phyloP scores from a whole-genome alignment of 2,888 invertebrate species.

The Rhagonycha fulva region DNA sequence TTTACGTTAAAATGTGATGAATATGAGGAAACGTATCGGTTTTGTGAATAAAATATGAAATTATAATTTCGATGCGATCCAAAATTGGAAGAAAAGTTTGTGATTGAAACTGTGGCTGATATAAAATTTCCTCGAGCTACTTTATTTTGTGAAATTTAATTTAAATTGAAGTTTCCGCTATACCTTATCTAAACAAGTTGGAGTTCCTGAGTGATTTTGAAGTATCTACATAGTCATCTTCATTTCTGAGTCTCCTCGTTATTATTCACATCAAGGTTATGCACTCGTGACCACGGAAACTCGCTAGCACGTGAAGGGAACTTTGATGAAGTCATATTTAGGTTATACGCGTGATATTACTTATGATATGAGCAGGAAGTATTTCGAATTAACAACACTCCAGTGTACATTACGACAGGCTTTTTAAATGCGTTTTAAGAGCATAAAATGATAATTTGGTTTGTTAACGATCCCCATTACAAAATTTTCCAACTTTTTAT shows the following conservation, averaged over 20 bases:
- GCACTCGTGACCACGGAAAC: conserved; percentile 39
- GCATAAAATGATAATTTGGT: not conserved
- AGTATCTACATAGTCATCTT: conserved; percentile 30
- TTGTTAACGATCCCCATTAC: not conserved
- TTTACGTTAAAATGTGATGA: not conserved
- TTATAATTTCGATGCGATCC: not conserved
- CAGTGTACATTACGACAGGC: not conserved
- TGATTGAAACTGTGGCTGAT: conserved; percentile 1
- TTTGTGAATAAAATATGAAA: not conserved
- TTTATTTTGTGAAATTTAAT: conserved; percentile 10
- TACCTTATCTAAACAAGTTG: conserved; percentile 16
- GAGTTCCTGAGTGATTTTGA: conserved; percentile 25
- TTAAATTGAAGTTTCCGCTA: conserved; percentile 6
- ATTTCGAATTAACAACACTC: conserved; percentile 10
- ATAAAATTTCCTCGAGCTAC: not conserved
- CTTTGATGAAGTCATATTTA: conserved; percentile 38
- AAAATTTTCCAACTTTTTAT: not conserved
- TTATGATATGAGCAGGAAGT: conserved; percentile 24
- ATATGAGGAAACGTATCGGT: not conserved
- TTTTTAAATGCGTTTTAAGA: not conserved
- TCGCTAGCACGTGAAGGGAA: conserved; percentile 37
- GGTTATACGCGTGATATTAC: conserved; percentile 33
- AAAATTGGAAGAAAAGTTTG: not conserved
- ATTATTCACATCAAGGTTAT: conserved; percentile 43
- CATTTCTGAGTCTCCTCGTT: conserved; percentile 37